Percentiles rank a stretch among this genome's conserved stretches.
Conservation (phyloP, 2,797 vertebrate species). For the Furcifer pardalis region DNA sequence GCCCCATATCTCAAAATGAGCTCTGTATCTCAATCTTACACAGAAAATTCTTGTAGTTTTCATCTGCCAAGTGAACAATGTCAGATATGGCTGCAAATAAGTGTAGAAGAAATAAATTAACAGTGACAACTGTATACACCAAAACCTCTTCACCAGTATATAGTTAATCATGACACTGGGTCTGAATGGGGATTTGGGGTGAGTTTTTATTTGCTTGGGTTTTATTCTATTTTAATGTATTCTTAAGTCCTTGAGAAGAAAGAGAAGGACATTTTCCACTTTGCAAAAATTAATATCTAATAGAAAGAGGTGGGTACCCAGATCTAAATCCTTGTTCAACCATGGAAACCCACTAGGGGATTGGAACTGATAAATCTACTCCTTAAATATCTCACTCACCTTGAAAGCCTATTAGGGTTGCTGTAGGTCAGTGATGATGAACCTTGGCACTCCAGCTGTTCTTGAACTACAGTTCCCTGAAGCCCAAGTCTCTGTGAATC, state of each 20-base stretch:
- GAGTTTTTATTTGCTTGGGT: slow-evolving; percentile 12
- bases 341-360: too few relatives aligned
- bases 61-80: background rate
- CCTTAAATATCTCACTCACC: too few relatives aligned
- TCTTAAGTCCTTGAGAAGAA: background rate
- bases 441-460: too few relatives aligned
- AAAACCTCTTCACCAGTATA: background rate
- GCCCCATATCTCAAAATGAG: background rate
- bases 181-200: background rate
- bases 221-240: background rate
- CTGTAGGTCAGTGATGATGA: too few relatives aligned
- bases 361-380: too few relatives aligned
- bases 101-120: background rate
- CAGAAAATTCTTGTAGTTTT: background rate
- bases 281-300: slow-evolving; percentile 13
- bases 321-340: too few relatives aligned
- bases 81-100: background rate
- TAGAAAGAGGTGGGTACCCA: too few relatives aligned
- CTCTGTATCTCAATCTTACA: background rate
- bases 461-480: too few relatives aligned
- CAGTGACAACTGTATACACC: background rate
- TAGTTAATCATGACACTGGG: background rate
- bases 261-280: slow-evolving; percentile 6
- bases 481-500: too few relatives aligned
- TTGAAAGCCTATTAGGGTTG: too few relatives aligned